Evolutionary conservation across 2,888 invertebrate species (phyloP).

Genomic region (Melikaiella ostensackeni): DNA sequence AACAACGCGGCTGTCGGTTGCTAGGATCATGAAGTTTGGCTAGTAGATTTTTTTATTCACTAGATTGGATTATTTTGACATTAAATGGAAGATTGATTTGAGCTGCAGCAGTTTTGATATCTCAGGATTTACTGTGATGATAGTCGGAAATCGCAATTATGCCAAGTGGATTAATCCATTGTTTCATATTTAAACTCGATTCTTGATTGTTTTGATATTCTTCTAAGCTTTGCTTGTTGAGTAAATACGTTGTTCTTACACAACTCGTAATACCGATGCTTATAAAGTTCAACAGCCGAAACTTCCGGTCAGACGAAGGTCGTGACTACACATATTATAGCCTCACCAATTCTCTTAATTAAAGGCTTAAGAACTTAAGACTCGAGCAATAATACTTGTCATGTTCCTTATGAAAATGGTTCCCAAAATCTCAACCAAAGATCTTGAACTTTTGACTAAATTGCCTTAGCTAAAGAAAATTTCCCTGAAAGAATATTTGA

Average conservation of each 20-base stretch:
- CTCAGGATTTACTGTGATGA: not conserved
- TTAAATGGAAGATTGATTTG: too few species aligned
- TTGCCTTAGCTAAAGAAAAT: not conserved
- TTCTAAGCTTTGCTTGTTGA: not conserved
- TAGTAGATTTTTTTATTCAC: too few species aligned
- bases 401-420: not conserved
- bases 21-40: too few species aligned
- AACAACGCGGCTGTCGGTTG: too few species aligned
- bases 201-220: slow-evolving; percentile 29
- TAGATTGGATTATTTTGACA: too few species aligned
- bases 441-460: not conserved
- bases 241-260: not conserved
- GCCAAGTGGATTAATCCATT: slow-evolving; percentile 24
- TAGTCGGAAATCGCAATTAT: slow-evolving; percentile 21
- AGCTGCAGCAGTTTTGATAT: too few species aligned
- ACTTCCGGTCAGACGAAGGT: slow-evolving; percentile 32
- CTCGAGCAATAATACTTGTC: not conserved
- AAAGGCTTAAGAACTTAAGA: not conserved
- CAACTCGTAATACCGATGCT: slow-evolving; percentile 10
- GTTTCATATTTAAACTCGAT: not conserved
- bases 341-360: not conserved
- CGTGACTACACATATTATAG: slow-evolving; percentile 11
- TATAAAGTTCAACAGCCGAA: slow-evolving; percentile 36
- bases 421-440: not conserved
- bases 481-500: not conserved